Conservation (phyloP, 2,113 vertebrate species). For the Ardeotis arabs region DNA sequence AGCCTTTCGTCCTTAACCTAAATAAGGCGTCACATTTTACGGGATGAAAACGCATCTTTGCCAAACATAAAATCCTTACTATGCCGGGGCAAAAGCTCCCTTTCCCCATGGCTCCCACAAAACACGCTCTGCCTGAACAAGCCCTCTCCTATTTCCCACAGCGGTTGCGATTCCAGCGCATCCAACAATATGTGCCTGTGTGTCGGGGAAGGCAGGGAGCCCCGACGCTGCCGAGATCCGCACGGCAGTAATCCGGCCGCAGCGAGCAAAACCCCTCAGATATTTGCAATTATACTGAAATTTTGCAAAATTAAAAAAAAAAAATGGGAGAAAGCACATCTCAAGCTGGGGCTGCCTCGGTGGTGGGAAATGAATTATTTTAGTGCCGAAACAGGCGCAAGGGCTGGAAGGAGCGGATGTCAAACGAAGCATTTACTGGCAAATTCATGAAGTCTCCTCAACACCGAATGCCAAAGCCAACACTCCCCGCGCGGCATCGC, state of each 20-base stretch:
- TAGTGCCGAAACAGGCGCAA: rapidly evolving
- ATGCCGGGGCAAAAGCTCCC: background rate
- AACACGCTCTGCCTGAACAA: background rate
- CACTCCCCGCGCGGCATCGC: background rate
- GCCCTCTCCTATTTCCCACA: background rate
- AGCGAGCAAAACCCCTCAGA: background rate
- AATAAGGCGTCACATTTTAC: background rate
- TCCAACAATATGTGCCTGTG: background rate
- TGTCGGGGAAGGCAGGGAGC: background rate
- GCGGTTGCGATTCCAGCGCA: background rate
- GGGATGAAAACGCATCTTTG: background rate
- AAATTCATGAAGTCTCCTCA: background rate
- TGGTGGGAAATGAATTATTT: background rate
- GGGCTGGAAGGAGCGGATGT: background rate
- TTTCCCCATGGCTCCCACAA: background rate
- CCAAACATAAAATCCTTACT: background rate
- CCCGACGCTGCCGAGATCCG: background rate
- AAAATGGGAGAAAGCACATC: rapidly evolving
- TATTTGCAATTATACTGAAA: background rate
- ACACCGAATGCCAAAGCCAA: background rate
- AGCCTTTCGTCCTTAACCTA: background rate
- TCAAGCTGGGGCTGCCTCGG: too few species aligned
- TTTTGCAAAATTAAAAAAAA: background rate
- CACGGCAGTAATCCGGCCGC: background rate
- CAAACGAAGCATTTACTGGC: background rate